These are phyloP conservation scores for Scrobipalpa atriplicella DNA, from an alignment of 2,888 invertebrate genomes.

Conservation along the genomic window DNA sequence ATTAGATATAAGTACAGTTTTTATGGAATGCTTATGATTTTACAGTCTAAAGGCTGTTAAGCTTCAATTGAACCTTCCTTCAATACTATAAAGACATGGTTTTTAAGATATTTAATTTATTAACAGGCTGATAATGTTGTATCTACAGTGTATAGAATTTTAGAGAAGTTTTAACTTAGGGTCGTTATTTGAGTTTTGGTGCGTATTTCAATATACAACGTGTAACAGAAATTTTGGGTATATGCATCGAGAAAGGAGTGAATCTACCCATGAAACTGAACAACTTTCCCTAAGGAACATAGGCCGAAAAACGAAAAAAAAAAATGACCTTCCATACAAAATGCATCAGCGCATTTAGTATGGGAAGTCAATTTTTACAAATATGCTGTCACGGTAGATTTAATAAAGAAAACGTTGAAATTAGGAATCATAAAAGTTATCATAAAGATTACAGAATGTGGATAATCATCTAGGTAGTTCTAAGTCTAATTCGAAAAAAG, in stretches of 20 bases:
- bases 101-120: constrained; percentile 28
- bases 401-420: not conserved
- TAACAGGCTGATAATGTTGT: not conserved
- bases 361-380: too few species aligned
- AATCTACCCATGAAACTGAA: not conserved
- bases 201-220: constrained; percentile 23
- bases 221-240: too few species aligned
- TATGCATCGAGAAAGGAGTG: too few species aligned
- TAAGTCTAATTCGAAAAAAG: too few species aligned
- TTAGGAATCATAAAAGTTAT: too few species aligned
- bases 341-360: too few species aligned
- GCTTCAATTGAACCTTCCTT: constrained; percentile 24
- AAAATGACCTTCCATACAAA: not conserved
- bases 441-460: too few species aligned
- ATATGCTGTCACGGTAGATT: constrained; percentile 2
- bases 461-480: too few species aligned
- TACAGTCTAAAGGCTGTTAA: constrained; percentile 15
- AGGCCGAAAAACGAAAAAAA: not conserved
- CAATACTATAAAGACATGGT: constrained; percentile 25
- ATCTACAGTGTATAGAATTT: constrained; percentile 7
- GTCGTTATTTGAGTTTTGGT: constrained; percentile 17
- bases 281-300: not conserved
- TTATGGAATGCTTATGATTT: constrained; percentile 18
- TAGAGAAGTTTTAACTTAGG: not conserved
- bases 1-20: constrained; percentile 13